A percentile compares a stretch with the other conserved stretches of the same genome.
These are phyloP conservation scores for Rhipidura dahli DNA, from an alignment of 2,113 vertebrate species.

Conservation along the genomic window DNA sequence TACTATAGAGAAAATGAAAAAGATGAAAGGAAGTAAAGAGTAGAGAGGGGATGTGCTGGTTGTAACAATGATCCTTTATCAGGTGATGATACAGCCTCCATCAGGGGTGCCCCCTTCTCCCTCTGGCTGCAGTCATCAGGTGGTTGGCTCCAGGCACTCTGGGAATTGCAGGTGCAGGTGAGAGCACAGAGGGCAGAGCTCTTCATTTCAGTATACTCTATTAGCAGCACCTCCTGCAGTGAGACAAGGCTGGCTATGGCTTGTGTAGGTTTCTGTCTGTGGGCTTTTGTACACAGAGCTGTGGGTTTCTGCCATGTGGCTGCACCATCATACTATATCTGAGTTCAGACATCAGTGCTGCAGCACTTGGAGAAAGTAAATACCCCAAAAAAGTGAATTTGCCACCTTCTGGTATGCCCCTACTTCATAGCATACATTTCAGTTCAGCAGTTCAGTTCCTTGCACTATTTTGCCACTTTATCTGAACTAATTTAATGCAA, in stretches of 20 bases:
- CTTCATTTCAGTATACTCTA: neutral
- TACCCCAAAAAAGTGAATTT: neutral
- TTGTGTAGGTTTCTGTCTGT: neutral
- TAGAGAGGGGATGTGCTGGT: neutral
- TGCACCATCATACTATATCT: neutral
- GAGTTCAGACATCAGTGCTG: neutral
- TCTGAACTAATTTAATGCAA: neutral
- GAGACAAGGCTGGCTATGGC: neutral
- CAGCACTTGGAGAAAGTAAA: neutral
- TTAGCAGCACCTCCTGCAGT: neutral
- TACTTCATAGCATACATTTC: neutral
- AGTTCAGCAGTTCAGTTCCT: neutral
- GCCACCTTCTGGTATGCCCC: neutral
- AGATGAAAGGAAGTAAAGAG: neutral
- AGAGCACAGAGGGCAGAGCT: neutral
- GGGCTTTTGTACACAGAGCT: neutral
- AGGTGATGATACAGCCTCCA: neutral
- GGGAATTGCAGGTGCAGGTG: neutral
- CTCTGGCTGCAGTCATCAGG: neutral
- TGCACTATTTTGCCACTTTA: neutral
- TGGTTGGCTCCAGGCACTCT: accelerated
- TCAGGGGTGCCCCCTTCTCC: neutral
- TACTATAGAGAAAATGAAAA: neutral
- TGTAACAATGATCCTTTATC: neutral
- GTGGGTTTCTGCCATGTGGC: neutral